Percentiles rank a stretch among this genome's conserved stretches.
Conservation (phyloP, 2,113 vertebrate species). For the Plectropomus leopardus region DNA sequence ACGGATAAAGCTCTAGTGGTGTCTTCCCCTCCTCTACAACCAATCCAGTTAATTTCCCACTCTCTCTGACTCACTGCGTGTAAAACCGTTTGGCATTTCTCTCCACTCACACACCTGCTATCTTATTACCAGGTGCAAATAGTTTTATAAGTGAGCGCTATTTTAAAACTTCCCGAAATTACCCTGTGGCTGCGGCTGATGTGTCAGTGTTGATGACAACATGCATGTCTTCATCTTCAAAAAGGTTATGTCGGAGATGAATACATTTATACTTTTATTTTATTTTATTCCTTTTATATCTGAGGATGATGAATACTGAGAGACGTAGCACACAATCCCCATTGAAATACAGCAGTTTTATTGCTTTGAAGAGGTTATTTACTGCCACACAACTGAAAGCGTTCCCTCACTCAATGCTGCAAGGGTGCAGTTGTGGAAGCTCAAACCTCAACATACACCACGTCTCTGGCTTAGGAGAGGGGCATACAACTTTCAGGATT, state of each 20-base stretch:
- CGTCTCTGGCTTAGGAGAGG: not conserved
- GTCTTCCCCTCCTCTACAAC: not conserved
- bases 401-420: not conserved
- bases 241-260: conserved; percentile 12
- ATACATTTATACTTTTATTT: not conserved
- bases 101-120: conserved; percentile 21
- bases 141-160: conserved; percentile 30
- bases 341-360: conserved; percentile 33
- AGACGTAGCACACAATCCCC: not conserved
- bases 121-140: conserved; percentile 51
- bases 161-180: conserved; percentile 31
- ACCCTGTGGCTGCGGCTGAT: not conserved
- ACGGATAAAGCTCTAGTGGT: conserved; percentile 21
- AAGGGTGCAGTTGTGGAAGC: not conserved
- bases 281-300: not conserved
- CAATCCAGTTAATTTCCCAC: conserved; percentile 7
- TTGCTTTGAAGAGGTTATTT: conserved; percentile 22
- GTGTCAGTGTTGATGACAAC: conserved; percentile 31
- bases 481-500: no score
- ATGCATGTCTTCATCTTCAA: conserved; percentile 24
- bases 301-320: conserved; percentile 9
- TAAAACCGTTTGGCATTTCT: conserved; percentile 16
- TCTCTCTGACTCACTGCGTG: conserved; percentile 17
- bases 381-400: conserved; percentile 23
- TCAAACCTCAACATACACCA: not conserved